Conservation (phyloP, 2,797 vertebrate genomes). For the Avahi laniger region DNA sequence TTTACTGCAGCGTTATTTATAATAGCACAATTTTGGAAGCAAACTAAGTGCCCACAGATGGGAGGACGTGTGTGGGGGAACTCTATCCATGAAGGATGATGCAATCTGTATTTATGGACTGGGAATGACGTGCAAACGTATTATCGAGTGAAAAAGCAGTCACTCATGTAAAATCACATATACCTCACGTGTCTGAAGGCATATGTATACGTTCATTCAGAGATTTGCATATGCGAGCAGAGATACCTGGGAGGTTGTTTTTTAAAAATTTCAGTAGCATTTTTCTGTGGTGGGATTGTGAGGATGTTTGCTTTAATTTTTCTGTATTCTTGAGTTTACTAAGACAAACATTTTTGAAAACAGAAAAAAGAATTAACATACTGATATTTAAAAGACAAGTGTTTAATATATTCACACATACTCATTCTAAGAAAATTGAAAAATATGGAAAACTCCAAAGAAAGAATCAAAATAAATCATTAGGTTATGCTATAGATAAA, state of each 20-base stretch:
- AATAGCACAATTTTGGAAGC: background rate
- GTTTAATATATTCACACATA: background rate
- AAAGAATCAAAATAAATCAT: background rate
- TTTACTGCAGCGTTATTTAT: background rate
- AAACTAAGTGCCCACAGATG: background rate
- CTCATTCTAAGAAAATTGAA: background rate
- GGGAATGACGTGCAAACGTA: background rate
- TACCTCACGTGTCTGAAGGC: background rate
- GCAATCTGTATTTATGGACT: background rate
- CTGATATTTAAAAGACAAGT: background rate
- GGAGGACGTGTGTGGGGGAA: background rate
- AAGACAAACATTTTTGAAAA: conserved; percentile 27
- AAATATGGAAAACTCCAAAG: background rate
- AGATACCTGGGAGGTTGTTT: background rate
- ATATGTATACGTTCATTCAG: background rate
- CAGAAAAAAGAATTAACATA: background rate
- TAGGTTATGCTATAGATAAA: background rate
- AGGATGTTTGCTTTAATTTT: conserved; percentile 31
- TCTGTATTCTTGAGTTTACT: conserved; percentile 14
- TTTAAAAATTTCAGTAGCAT: background rate
- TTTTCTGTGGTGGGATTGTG: conserved; percentile 16
- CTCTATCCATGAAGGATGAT: background rate
- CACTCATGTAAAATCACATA: background rate
- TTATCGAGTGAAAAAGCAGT: background rate
- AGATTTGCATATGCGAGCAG: background rate